These are phyloP conservation scores for Sphyrna mokarran DNA, from an alignment of 2,113 vertebrate species.

Conservation along the genomic window DNA sequence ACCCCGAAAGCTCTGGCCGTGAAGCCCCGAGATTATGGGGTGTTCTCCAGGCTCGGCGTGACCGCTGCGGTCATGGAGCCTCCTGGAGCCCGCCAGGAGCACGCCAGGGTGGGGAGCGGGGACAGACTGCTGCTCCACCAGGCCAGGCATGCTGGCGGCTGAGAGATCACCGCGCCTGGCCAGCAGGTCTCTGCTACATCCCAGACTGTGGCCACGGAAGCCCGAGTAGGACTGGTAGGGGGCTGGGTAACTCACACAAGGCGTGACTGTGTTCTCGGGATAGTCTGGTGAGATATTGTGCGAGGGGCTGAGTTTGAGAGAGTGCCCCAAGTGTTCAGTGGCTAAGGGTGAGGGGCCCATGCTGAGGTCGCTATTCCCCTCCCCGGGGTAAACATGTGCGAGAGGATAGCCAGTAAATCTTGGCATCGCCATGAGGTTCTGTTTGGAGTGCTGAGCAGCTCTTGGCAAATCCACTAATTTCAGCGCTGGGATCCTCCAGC, in stretches of 20 bases:
- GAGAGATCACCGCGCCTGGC: constrained; percentile 58
- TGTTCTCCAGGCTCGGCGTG: constrained; percentile 58
- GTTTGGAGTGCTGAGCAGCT: constrained; percentile 53
- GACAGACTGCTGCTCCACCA: constrained; percentile 58
- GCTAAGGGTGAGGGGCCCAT: constrained; percentile 59
- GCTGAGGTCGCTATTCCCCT: constrained; percentile 56
- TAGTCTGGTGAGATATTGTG: constrained; percentile 60
- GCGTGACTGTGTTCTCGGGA: constrained; percentile 52
- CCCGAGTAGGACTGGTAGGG: constrained; percentile 60
- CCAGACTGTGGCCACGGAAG: constrained; percentile 59
- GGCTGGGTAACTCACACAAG: constrained; percentile 62
- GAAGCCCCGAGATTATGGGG: constrained; percentile 57
- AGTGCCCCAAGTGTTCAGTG: constrained; percentile 52
- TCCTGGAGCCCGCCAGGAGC: constrained; percentile 45
- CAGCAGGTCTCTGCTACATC: constrained; percentile 61
- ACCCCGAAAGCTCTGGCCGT: constrained; percentile 64
- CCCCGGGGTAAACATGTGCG: constrained; percentile 59
- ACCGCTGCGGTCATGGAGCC: constrained; percentile 58
- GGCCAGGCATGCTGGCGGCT: constrained; percentile 61
- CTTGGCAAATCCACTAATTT: constrained; percentile 46
- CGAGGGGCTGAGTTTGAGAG: constrained; percentile 65
- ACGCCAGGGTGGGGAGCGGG: constrained; percentile 58
- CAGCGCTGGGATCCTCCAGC: constrained; percentile 50
- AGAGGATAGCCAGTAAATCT: constrained; percentile 57
- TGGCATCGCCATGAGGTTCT: constrained; percentile 55